Evolutionary conservation across 2,797 vertebrate genomes (phyloP), one percentile per base, ranked within the genome.

Genomic region (Falco rusticolus): DNA sequence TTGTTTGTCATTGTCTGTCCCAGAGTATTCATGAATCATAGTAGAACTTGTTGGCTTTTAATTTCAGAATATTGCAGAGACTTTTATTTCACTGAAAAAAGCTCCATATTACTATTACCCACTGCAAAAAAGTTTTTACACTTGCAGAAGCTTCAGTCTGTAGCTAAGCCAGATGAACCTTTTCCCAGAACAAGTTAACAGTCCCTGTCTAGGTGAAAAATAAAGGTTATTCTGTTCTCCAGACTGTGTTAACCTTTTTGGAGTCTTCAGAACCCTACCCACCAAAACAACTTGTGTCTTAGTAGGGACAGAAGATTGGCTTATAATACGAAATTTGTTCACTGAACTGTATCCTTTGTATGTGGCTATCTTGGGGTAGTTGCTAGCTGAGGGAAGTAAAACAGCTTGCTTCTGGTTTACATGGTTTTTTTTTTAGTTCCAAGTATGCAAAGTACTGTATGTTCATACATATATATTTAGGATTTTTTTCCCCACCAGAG

Each of bases 361-460:
- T 63, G 57, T 37, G 33, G 56, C 43, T 82, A 0, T 51, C 39
- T n/a, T 50, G 59, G 56, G 75, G 54, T 64, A 6, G n/a, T 22
- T 82, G 11, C 75, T 84, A 4, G 53, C 47, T 47, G 51, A 77
- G 82, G 24, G 26, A 47, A 14, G 18, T 37, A 16, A 45, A 83
- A 11, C 20, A 43, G n/a, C 39, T 88, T 39, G 6, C 29, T 68
- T 70, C 69, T 50, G 12, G 9, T 57, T 74, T 65, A 18, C 17
- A 11, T 47, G 19, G 19, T 12, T 13, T 1, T 1, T 54, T 63
- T 74, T 68, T 90, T 17, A 59, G 33, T 68, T 61, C 0, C 0
- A 1, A 71, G 28, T 45, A 22, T 56, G 54, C 22, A 72, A 68
- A 92, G 39, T 33, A 5, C 4, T 33, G 1, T 21, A 6, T 85